These are phyloP conservation scores for Manis javanica DNA, from an alignment of 2,797 vertebrate species.

Conservation along the genomic window DNA sequence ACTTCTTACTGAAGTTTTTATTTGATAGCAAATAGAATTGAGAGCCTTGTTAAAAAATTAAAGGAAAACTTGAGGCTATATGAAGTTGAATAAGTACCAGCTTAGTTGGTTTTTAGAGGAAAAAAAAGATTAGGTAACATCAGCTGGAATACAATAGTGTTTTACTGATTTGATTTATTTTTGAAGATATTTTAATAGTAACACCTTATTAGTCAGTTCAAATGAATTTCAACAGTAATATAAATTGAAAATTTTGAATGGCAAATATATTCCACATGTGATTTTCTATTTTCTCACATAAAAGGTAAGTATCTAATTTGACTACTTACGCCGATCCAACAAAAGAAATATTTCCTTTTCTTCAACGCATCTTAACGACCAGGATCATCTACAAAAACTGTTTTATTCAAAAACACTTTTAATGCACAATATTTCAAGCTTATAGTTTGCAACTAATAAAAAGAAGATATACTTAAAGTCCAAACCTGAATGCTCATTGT, in stretches of 20 bases:
- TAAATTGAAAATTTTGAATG: neutral
- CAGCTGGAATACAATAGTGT: neutral
- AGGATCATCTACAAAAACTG: neutral
- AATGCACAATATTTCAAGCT: conserved; percentile 40
- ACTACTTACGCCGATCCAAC: neutral
- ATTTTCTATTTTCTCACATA: neutral
- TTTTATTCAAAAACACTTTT: conserved; percentile 41
- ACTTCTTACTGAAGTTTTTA: neutral
- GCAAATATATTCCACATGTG: neutral
- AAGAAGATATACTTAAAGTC: neutral
- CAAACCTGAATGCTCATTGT: conserved; percentile 45
- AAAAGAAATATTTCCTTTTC: conserved; percentile 38
- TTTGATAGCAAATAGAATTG: conserved; percentile 1
- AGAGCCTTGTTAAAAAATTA: neutral
- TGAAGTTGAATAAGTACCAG: neutral
- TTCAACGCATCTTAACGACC: neutral
- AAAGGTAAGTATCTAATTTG: conserved; percentile 16
- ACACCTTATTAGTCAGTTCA: neutral
- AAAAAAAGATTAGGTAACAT: neutral
- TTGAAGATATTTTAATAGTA: conserved; percentile 19
- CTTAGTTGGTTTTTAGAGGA: neutral
- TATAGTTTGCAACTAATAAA: conserved; percentile 26
- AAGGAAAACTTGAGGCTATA: conserved; percentile 27
- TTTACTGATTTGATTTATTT: conserved; percentile 39
- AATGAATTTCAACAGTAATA: conserved; percentile 49